phyloP scores from a whole-genome alignment of 1,140 invertebrate genomes.

The Halyomorpha halys region DNA sequence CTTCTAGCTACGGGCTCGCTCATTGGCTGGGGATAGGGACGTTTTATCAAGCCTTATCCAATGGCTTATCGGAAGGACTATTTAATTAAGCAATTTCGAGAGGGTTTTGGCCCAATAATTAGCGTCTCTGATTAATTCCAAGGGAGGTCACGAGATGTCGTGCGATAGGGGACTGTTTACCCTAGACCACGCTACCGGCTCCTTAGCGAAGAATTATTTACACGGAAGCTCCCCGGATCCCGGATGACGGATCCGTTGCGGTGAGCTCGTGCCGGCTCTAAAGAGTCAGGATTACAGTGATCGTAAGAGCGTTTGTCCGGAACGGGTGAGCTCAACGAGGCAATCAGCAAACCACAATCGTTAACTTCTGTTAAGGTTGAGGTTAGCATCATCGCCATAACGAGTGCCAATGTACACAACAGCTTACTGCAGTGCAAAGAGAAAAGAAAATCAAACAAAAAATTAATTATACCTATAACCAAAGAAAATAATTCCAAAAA shows the following conservation, averaged over 20 bases:
- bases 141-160: constrained; percentile 3
- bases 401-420: too few relatives aligned
- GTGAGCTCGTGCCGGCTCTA: background rate
- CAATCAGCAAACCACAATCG: too few relatives aligned
- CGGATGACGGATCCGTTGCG: constrained; percentile 1
- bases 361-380: too few relatives aligned
- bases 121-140: background rate
- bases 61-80: background rate
- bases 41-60: constrained; percentile 1
- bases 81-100: constrained; percentile 11
- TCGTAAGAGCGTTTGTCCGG: background rate
- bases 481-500: too few relatives aligned
- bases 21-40: background rate
- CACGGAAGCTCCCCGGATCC: background rate
- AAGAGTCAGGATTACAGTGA: too few relatives aligned
- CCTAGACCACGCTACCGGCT: background rate
- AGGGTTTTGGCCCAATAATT: background rate
- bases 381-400: too few relatives aligned
- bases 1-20: too few relatives aligned
- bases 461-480: too few relatives aligned
- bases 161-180: background rate
- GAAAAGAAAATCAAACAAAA: too few relatives aligned
- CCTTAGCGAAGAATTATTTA: constrained; percentile 6
- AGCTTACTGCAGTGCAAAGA: too few relatives aligned
- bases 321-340: background rate